Base-by-base conservation (phyloP, 2,888 invertebrate species). In the Clistopyga incitator region DNA sequence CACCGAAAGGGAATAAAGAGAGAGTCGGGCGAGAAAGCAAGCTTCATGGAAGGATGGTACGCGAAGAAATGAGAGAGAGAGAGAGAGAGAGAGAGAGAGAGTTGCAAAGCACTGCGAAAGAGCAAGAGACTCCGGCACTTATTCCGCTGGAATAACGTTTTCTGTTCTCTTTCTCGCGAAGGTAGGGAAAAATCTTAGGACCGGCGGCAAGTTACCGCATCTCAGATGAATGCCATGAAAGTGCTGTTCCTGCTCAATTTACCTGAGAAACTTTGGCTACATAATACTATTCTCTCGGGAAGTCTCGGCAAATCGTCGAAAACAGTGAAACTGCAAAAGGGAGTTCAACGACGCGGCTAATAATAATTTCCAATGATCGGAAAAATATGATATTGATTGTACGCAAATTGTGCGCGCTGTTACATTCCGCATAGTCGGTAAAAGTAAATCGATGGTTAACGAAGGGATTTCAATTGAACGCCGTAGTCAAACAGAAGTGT, bases 81-180 rank as follows among this genome's bases (percentile, higher is more conserved):
- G n/a, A n/a, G n/a, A n/a, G n/a, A n/a, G n/a, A 38, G 54, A 64
- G 42, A n/a, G 47, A 67, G 20, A 52, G 38, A 38, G 54, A 64
- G 42, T 38, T 11, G 25, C 42, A 61, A 68, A 20, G 61, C 18
- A 10, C 59, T 18, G 70, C 67, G 68, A 67, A 50, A 59, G 65
- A 34, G 70, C 76, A 42, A 80, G 38, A 52, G 64, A 38, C 38
- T 20, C 56, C 54, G 54, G 84, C 82, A 84, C 83, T 86, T 85
- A 85, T 84, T 83, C 86, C 82, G 77, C 80, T 84, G 74, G 75
- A 84, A 86, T 86, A 85, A 86, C 82, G 79, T 64, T 85, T 85
- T 84, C 78, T 70, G 70, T 84, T 78, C 82, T 81, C 61, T 38
- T 68, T 50, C 72, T 71, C 54, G 78, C n/a, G n/a, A n/a, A 47